These are phyloP conservation scores for Cinclus mexicanus DNA, from an alignment of 2,113 vertebrate genomes.

Conservation along the genomic window DNA sequence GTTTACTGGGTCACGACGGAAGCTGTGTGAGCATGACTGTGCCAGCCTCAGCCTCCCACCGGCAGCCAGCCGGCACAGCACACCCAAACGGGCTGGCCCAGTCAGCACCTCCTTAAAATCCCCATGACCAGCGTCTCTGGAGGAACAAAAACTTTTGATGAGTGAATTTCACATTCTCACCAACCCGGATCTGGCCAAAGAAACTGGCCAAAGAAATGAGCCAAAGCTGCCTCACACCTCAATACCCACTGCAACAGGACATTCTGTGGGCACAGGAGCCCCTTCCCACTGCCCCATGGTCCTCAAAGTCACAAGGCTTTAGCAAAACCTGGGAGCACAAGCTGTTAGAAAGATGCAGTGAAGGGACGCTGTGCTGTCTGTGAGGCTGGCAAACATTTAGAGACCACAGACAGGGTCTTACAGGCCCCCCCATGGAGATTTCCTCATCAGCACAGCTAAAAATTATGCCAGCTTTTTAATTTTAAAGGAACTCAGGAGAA, in stretches of 20 bases:
- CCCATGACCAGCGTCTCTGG: not conserved
- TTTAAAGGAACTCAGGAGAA: not conserved
- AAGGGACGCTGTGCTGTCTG: not conserved
- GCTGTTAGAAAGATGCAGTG: not conserved
- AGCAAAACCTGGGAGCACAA: not conserved
- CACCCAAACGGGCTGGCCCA: conserved; percentile 37
- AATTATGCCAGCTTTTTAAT: not conserved
- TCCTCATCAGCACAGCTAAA: not conserved
- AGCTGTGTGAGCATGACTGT: conserved; percentile 34
- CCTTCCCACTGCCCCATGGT: fast-evolving
- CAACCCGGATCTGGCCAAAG: not conserved
- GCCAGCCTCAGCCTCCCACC: conserved; percentile 37
- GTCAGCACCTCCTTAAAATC: conserved; percentile 29
- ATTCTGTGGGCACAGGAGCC: not conserved
- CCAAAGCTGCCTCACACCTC: not conserved
- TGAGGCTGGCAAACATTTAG: not conserved
- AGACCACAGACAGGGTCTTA: not conserved
- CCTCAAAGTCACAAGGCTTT: not conserved
- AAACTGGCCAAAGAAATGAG: not conserved
- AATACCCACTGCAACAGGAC: fast-evolving
- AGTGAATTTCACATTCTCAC: not conserved
- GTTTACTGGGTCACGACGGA: conserved; percentile 50
- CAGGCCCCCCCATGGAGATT: not conserved
- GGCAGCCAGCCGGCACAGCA: not conserved
- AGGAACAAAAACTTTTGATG: not conserved